A percentile compares a stretch with the other conserved stretches of the same genome.
phyloP scores from a whole-genome alignment of 2,113 vertebrate species.

The Actinemys pallida region DNA sequence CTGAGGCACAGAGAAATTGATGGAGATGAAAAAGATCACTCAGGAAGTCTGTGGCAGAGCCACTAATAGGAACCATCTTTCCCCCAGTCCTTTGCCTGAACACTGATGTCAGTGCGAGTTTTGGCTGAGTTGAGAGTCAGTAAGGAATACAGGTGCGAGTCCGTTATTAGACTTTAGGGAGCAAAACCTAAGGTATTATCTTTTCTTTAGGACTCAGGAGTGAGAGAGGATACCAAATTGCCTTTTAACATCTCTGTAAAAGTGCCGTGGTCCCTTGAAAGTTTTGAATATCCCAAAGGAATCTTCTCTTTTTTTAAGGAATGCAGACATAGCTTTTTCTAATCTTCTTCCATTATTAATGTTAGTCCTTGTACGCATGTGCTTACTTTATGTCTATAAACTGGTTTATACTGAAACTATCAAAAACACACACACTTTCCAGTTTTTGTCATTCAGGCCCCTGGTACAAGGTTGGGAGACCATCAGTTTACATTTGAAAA shows the following conservation, averaged over 20 bases:
- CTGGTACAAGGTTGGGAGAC: not conserved
- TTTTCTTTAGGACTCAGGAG: not conserved
- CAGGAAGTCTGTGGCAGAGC: not conserved
- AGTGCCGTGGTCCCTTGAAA: not conserved
- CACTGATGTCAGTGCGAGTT: not conserved
- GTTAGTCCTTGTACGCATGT: not conserved
- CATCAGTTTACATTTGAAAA: not conserved
- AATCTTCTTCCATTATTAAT: not conserved
- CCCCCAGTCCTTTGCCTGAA: not conserved
- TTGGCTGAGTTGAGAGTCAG: not conserved
- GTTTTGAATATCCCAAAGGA: not conserved
- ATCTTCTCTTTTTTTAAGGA: not conserved
- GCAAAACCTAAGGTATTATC: not conserved
- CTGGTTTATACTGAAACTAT: not conserved
- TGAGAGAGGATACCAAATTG: not conserved
- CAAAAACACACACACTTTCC: not conserved
- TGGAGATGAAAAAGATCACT: not conserved
- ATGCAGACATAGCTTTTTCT: not conserved
- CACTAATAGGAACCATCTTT: too few relatives aligned
- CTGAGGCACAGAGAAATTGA: not conserved
- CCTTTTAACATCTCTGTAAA: not conserved
- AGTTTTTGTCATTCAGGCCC: not conserved
- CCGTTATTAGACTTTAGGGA: not conserved
- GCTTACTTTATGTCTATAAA: not conserved
- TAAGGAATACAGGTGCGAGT: not conserved